phyloP scores from a whole-genome alignment of 2,113 vertebrate genomes.

The Calyptomena viridis region DNA sequence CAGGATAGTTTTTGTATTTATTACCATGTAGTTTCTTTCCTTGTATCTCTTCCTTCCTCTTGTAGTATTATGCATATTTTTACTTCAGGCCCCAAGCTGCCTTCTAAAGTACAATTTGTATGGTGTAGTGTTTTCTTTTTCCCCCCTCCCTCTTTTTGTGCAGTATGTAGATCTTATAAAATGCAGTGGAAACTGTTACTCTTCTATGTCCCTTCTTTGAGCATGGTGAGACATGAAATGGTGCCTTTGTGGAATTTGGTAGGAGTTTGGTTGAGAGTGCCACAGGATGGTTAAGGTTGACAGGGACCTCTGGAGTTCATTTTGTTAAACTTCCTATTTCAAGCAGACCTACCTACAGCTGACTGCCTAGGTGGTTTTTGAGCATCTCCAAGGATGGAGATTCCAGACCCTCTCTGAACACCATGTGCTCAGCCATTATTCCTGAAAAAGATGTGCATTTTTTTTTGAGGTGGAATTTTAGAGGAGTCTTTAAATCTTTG shows the following conservation, averaged over 20 bases:
- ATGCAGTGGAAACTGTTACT: background rate
- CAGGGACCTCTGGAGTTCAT: background rate
- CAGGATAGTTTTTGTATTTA: background rate
- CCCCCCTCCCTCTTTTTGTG: no score
- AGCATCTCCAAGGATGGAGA: background rate
- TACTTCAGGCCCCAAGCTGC: background rate
- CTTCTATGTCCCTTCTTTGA: background rate
- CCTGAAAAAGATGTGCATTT: background rate
- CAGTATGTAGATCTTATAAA: background rate
- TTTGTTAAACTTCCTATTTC: background rate
- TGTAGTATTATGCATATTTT: background rate
- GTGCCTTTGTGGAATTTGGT: background rate
- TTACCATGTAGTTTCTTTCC: background rate
- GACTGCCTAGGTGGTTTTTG: background rate
- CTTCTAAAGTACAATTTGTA: background rate
- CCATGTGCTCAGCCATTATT: background rate
- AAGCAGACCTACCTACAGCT: background rate
- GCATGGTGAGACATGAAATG: accelerated
- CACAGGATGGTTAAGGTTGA: background rate
- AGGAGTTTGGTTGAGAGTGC: background rate
- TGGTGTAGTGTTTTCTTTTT: no score
- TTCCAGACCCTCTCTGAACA: background rate
- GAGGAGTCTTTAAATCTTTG: background rate
- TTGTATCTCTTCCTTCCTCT: background rate
- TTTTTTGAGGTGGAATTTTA: background rate